Evolutionary conservation across 2,797 vertebrate species (phyloP).

Genomic region (Myripristis murdjan): DNA sequence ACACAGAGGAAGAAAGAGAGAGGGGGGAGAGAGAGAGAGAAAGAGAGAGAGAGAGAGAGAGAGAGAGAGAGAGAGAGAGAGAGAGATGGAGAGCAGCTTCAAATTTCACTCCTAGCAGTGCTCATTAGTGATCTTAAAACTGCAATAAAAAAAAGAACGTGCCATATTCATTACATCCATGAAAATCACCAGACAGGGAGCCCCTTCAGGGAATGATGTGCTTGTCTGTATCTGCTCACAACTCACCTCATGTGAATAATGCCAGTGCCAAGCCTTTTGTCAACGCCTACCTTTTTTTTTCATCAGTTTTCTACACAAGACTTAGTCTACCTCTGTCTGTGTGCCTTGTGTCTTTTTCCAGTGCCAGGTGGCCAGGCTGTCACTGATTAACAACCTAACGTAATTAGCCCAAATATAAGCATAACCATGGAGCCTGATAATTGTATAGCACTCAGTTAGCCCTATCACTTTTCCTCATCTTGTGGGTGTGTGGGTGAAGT

Average conservation of each 20-base stretch:
- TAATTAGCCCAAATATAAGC: not conserved
- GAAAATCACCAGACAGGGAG: conserved; percentile 3
- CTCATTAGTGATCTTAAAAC: not conserved
- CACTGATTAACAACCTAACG: not conserved
- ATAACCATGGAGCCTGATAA: not conserved
- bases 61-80: not conserved
- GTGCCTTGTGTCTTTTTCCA: not conserved
- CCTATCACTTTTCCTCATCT: conserved; percentile 21
- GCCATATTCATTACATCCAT: not conserved
- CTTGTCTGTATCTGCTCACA: conserved; percentile 1
- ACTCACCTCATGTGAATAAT: not conserved
- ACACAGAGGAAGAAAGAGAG: too few relatives aligned
- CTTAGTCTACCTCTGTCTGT: not conserved
- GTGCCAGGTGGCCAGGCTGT: too few relatives aligned
- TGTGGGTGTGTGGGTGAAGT: too few relatives aligned
- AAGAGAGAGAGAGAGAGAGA: too few relatives aligned
- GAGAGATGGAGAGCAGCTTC: not conserved
- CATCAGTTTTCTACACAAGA: conserved; percentile 10
- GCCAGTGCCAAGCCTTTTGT: conserved; percentile 48
- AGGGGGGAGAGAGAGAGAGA: too few relatives aligned
- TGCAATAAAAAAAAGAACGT: too few relatives aligned
- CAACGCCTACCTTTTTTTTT: conserved; percentile 42
- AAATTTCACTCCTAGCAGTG: conserved; percentile 12
- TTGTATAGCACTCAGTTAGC: not conserved
- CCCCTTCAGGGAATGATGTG: conserved; percentile 5